Percentiles rank a stretch among this genome's conserved stretches.
These are phyloP conservation scores for Beris chalybata DNA, from an alignment of 2,888 invertebrate species.

Conservation along the genomic window DNA sequence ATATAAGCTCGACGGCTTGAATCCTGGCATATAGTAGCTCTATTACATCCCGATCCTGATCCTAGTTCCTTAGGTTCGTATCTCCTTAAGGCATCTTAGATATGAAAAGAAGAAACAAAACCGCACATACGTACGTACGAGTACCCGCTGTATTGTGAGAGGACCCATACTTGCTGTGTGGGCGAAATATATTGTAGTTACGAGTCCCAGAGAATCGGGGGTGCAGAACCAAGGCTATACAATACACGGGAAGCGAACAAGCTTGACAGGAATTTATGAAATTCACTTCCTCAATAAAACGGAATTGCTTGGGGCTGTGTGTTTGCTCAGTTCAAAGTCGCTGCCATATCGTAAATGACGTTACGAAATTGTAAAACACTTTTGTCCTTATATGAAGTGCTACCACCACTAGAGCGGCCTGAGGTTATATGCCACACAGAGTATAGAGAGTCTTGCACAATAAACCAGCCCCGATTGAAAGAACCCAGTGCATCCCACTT, in stretches of 20 bases:
- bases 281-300: conserved; percentile 39
- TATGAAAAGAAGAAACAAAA: conserved; percentile 6
- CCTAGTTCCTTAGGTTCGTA: conserved; percentile 1
- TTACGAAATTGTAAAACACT: conserved; percentile 34
- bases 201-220: not conserved
- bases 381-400: conserved; percentile 31
- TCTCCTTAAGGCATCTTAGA: conserved; percentile 20
- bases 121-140: conserved; percentile 1
- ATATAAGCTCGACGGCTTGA: not conserved
- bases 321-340: conserved; percentile 33
- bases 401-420: not conserved
- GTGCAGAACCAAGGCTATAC: not conserved
- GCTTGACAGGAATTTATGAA: conserved; percentile 38
- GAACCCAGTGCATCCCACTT: too few species aligned
- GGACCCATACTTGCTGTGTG: conserved; percentile 5
- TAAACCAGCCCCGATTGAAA: too few species aligned
- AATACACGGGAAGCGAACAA: conserved; percentile 29
- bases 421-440: not conserved
- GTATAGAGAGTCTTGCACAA: conserved; percentile 9
- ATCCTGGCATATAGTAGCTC: not conserved
- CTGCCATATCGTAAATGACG: conserved; percentile 26
- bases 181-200: conserved; percentile 16
- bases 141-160: conserved; percentile 14
- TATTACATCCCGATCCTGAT: conserved; percentile 6
- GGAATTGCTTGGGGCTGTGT: conserved; percentile 33